Evolutionary conservation across 2,888 invertebrate genomes (phyloP).

Genomic region (Pristionchus japonicus): DNA sequence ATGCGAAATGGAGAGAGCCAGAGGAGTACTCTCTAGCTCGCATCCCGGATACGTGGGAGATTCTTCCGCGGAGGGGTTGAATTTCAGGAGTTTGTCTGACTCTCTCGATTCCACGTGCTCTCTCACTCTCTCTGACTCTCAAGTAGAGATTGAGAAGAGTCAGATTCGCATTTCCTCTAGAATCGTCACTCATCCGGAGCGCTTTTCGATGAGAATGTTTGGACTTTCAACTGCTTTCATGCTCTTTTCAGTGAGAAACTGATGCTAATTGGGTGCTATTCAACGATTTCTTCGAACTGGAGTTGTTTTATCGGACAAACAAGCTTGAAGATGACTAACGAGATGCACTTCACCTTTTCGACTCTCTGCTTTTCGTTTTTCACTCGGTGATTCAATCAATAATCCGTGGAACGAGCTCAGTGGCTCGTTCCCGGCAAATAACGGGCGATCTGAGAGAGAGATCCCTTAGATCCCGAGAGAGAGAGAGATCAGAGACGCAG

Average conservation of each 20-base stretch:
- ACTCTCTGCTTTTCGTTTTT: not conserved
- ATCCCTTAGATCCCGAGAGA: not conserved
- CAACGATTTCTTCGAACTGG: too few species aligned
- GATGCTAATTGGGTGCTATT: not conserved
- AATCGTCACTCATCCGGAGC: not conserved
- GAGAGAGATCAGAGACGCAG: not conserved
- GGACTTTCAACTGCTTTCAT: not conserved
- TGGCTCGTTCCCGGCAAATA: conserved; percentile 5
- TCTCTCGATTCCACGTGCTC: not conserved
- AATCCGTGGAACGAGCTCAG: not conserved
- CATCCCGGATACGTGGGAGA: not conserved
- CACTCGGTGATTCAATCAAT: not conserved
- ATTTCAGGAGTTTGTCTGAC: not conserved
- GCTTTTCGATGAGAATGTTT: not conserved
- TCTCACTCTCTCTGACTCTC: not conserved
- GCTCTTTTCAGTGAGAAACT: too few species aligned
- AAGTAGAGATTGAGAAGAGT: too few species aligned
- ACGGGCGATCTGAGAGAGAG: conserved; percentile 35
- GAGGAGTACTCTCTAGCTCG: not conserved
- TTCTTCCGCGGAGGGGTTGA: not conserved
- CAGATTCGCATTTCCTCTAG: not conserved
- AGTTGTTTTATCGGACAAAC: too few species aligned
- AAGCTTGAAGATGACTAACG: too few species aligned
- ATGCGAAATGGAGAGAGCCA: not conserved
- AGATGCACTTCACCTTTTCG: too few species aligned